Conservation (phyloP, 2,888 invertebrate genomes). For the Pristionchus entomophagus region DNA sequence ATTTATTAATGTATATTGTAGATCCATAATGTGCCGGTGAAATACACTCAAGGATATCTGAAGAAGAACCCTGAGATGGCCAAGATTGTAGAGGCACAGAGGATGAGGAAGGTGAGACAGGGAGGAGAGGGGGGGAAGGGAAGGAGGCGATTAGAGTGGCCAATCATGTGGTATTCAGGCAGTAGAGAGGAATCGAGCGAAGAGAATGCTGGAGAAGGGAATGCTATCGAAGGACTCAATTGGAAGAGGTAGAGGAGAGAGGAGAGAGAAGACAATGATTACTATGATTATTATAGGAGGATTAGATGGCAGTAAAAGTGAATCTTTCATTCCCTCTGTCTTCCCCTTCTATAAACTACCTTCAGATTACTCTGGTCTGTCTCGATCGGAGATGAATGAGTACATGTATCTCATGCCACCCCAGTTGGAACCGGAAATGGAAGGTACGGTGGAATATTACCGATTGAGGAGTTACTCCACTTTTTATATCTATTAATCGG, state of each 20-base stretch:
- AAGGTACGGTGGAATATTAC: background rate
- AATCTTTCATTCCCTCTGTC: too few species aligned
- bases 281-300: background rate
- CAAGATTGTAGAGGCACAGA: background rate
- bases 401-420: constrained; percentile 41
- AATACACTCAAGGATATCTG: constrained; percentile 28
- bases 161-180: background rate
- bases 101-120: constrained; percentile 12
- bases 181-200: constrained; percentile 31
- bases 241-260: constrained; percentile 8
- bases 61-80: constrained; percentile 35
- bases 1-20: background rate
- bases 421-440: background rate
- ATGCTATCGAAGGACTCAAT: background rate
- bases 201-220: constrained; percentile 27
- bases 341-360: too few species aligned
- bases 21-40: constrained; percentile 25
- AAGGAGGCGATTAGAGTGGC: background rate
- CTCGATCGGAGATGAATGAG: constrained; percentile 19
- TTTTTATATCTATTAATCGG: background rate
- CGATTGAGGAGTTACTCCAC: background rate
- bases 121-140: background rate
- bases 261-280: too few species aligned
- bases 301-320: too few species aligned
- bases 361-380: background rate